Base-by-base conservation (phyloP, 2,888 invertebrate species). In the Synanthedon myopaeformis region DNA sequence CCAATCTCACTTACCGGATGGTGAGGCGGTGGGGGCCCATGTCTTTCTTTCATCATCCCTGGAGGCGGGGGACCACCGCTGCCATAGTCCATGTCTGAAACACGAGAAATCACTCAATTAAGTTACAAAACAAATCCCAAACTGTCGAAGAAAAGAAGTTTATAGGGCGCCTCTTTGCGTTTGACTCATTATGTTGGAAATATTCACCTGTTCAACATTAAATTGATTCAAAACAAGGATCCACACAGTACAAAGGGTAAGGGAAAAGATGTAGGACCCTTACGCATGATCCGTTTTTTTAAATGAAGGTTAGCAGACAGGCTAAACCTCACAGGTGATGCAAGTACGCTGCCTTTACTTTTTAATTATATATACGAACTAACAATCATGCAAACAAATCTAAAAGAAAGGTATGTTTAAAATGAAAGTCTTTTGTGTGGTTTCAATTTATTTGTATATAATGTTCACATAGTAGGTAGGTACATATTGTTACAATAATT, bases 41-140 rank as follows among this genome's bases (percentile, higher is more conserved):
- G 85, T 64, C 90, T 85, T 55, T 91, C 90, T 72, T 90, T 91
- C 88, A 90, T 89, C 77, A 91, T 83, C 4, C 90, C 90, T 14
- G 90, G 83, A 0, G 80, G 84, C 49, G 86, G 86, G 1, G 86
- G 85, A 42, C 86, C 86, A 1, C 87, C 87, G 58, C 87, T 82
- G 1, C 88, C 86, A 60, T 72, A 88, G 51, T 88, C 88, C 86
- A 88, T 85, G 56, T 88, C 88, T 87, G 79, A 5, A 49, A 45
- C 8, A 45, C 14, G 45, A 45, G 14, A 45, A 35, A 10, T 35
- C 10, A 35, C 35, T 35, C 35, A 10, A 35, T 35, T 35, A 35
- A n/a, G n/a, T 17, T 17, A 17, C 1, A 17, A 35, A 35, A 35
- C 35, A 35, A 35, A 35, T 3, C 2, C 35, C 35, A 10, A 8